Percentiles rank a stretch among this genome's conserved stretches.
Evolutionary conservation across 1,140 invertebrate species (phyloP).

Genomic region (Heliconius congener): DNA sequence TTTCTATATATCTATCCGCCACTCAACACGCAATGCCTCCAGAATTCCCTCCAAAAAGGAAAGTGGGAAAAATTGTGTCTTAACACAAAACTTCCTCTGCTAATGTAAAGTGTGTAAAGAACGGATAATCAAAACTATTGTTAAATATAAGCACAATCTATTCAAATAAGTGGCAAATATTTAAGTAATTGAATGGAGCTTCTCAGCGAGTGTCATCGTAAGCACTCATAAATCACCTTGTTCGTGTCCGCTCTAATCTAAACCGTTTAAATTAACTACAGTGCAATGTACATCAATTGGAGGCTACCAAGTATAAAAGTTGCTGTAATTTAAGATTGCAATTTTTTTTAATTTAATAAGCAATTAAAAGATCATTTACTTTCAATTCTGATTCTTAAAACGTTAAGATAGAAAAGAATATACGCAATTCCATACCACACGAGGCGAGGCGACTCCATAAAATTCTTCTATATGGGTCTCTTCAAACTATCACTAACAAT

Average conservation of each 20-base stretch:
- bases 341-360: neutral
- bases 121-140: neutral
- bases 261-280: slow-evolving; percentile 17
- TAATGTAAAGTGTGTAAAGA: no score
- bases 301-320: neutral
- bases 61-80: no score
- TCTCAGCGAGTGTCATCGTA: slow-evolving; percentile 50
- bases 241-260: slow-evolving; percentile 31
- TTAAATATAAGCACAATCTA: neutral
- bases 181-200: slow-evolving; percentile 56
- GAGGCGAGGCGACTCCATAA: neutral
- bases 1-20: no score
- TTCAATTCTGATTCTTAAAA: neutral
- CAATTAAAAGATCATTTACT: neutral
- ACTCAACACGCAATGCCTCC: no score
- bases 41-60: no score
- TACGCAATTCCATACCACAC: neutral
- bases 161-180: neutral
- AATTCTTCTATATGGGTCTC: neutral
- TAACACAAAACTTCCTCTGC: no score
- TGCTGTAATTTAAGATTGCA: neutral
- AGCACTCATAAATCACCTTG: slow-evolving; percentile 45
- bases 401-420: neutral
- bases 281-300: slow-evolving; percentile 8
- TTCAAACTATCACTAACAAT: neutral